Base-by-base conservation (phyloP, 2,888 invertebrate genomes). In the Diplolepis rosae region DNA sequence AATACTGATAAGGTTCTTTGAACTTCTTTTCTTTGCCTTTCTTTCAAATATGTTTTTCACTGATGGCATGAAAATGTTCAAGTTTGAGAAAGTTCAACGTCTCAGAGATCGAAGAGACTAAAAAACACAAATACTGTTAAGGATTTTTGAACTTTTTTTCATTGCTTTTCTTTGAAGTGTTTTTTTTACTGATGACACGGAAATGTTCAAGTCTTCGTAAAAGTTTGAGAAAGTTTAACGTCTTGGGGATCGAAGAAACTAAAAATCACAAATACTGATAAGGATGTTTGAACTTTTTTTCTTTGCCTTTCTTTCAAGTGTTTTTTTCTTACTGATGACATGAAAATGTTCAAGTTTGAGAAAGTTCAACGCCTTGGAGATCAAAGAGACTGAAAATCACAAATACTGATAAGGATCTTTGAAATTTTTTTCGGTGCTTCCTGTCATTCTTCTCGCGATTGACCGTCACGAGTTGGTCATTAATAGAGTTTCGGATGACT, bases 401-500 rank as follows among this genome's bases (percentile, higher is more conserved):
- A 7, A 50, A 48, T 50, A 66, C 68, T 28, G 61, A 61, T 61
- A 61, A 61, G 39, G 24, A 61, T 61, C 39, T 61, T n/a, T 39
- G 9, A 39, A 39, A n/a, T 39, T 61, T 61, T 61, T 61, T 61
- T 13, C 7, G 39, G 39, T 13, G 35, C 39, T 39, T 61, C 22
- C 56, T 56, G 67, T 42, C 52, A 75, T 75, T 71, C 66, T 76
- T 66, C 42, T 11, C 68, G 68, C 22, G 68, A 76, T 69, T 68
- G 51, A 42, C 51, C 69, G 72, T 75, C 72, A 71, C 66, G 48
- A 51, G 71, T 56, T 69, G 69, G 65, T 42, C 66, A 72, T 72
- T 30, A 76, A 76, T 77, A 70, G 69, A 66, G 76, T 76, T 78
- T 77, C 77, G 78, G 77, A 77, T 82, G 76, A 78, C 68, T 74